Conservation (phyloP, 1,140 invertebrate genomes). For the Leptopilina boulardi region DNA sequence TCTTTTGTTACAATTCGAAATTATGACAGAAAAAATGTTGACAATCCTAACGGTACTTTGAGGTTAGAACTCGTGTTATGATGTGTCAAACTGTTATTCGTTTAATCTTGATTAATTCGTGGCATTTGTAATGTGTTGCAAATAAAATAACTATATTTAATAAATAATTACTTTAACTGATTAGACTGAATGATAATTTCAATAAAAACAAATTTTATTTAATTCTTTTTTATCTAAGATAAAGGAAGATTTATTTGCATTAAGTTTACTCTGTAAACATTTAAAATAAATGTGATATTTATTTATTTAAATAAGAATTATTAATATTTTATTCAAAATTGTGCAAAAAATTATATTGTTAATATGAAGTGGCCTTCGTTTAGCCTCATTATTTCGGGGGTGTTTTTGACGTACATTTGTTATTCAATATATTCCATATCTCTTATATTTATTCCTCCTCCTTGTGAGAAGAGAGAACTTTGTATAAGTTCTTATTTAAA, state of each 20-base stretch:
- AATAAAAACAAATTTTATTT: not conserved
- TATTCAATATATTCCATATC: constrained; percentile 86
- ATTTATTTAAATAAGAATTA: not conserved
- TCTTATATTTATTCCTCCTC: constrained; percentile 82
- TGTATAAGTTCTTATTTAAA: constrained; percentile 80
- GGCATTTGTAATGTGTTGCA: not conserved
- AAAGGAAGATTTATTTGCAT: not conserved
- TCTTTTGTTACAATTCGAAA: not conserved
- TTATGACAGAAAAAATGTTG: not conserved
- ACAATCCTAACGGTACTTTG: constrained; percentile 21
- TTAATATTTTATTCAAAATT: not conserved
- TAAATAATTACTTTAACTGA: not conserved
- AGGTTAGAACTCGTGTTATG: constrained; percentile 23
- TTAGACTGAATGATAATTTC: not conserved
- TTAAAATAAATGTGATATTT: not conserved
- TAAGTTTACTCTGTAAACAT: not conserved
- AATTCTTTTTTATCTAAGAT: not conserved
- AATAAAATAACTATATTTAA: not conserved
- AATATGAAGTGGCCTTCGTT: constrained; percentile 72
- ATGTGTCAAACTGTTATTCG: constrained; percentile 24
- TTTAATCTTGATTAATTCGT: not conserved
- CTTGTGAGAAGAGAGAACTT: constrained; percentile 78
- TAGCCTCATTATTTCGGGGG: constrained; percentile 77
- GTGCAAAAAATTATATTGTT: not conserved
- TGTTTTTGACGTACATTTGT: constrained; percentile 83